Conservation (phyloP, 2,888 invertebrate genomes). For the Eilema depressum region DNA sequence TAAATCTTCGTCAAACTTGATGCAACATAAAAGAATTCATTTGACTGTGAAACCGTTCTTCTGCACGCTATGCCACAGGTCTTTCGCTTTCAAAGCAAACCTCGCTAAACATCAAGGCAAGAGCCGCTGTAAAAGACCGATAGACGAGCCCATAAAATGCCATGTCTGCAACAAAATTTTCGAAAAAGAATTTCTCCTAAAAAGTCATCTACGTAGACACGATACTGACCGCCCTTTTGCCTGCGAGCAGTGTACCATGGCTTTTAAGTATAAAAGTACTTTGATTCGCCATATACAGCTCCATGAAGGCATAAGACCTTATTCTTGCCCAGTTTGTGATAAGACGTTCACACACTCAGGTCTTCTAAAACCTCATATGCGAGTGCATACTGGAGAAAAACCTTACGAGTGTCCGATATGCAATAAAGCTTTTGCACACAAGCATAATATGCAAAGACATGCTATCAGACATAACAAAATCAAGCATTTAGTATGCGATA, state of each 20-base stretch:
- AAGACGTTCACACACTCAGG: slow-evolving; percentile 63
- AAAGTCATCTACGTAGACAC: slow-evolving; percentile 53
- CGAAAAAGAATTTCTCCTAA: slow-evolving; percentile 47
- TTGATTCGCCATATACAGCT: slow-evolving; percentile 64
- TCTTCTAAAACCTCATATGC: slow-evolving; percentile 59
- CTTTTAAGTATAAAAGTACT: slow-evolving; percentile 70
- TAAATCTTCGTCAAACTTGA: slow-evolving; percentile 58
- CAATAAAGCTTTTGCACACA: slow-evolving; percentile 65
- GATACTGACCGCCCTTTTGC: slow-evolving; percentile 38
- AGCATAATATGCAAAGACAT: slow-evolving; percentile 74
- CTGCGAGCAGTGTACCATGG: slow-evolving; percentile 46
- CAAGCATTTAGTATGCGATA: slow-evolving; percentile 67
- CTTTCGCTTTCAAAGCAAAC: slow-evolving; percentile 55
- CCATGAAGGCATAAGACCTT: slow-evolving; percentile 60
- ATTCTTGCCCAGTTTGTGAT: slow-evolving; percentile 61
- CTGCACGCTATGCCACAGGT: slow-evolving; percentile 50
- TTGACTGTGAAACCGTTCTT: slow-evolving; percentile 48
- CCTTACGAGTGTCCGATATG: slow-evolving; percentile 64
- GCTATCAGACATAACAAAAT: slow-evolving; percentile 61
- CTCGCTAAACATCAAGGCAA: slow-evolving; percentile 48
- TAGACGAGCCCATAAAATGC: slow-evolving; percentile 38
- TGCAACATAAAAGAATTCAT: slow-evolving; percentile 61
- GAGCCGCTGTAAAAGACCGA: slow-evolving; percentile 38
- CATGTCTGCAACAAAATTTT: slow-evolving; percentile 52
- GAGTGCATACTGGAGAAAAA: slow-evolving; percentile 65